These are phyloP conservation scores for Popillia japonica DNA, from an alignment of 1,140 invertebrate genomes.

Conservation along the genomic window DNA sequence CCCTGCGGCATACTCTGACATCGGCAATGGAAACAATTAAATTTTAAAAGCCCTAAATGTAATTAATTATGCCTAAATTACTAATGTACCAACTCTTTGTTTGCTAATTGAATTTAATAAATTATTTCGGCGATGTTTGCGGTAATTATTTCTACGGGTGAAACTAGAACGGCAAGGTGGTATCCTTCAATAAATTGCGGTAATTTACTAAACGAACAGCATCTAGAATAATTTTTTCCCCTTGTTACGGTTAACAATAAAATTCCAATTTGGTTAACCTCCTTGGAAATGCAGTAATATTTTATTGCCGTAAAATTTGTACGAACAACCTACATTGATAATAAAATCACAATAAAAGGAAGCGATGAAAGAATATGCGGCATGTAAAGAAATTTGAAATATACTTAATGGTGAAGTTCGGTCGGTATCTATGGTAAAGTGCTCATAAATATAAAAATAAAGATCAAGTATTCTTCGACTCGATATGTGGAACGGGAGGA, in stretches of 20 bases:
- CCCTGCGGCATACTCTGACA: slow-evolving; percentile 27
- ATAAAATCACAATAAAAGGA: background rate
- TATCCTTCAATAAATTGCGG: too few relatives aligned
- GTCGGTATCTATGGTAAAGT: background rate
- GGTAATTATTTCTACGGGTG: background rate
- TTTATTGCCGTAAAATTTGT: background rate
- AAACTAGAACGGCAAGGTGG: too few relatives aligned
- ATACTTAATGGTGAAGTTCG: background rate
- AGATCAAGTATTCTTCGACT: background rate
- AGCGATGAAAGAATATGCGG: background rate
- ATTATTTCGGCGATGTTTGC: slow-evolving; percentile 7
- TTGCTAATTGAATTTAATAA: slow-evolving; percentile 29
- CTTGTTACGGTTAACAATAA: background rate
- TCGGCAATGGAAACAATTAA: slow-evolving; percentile 23
- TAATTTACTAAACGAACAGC: too few relatives aligned
- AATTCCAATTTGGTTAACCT: slow-evolving; percentile 11
- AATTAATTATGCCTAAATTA: slow-evolving; percentile 33
- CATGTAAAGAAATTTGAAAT: background rate
- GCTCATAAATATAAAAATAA: slow-evolving; percentile 1
- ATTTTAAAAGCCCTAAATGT: background rate
- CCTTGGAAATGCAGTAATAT: background rate
- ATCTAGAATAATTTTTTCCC: background rate
- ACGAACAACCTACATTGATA: background rate
- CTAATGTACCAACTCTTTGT: slow-evolving; percentile 25
- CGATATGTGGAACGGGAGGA: background rate